A percentile compares a stretch with the other conserved stretches of the same genome.
Conservation (phyloP, 2,888 invertebrate species). For the Stenoptilia bipunctidactyla region DNA sequence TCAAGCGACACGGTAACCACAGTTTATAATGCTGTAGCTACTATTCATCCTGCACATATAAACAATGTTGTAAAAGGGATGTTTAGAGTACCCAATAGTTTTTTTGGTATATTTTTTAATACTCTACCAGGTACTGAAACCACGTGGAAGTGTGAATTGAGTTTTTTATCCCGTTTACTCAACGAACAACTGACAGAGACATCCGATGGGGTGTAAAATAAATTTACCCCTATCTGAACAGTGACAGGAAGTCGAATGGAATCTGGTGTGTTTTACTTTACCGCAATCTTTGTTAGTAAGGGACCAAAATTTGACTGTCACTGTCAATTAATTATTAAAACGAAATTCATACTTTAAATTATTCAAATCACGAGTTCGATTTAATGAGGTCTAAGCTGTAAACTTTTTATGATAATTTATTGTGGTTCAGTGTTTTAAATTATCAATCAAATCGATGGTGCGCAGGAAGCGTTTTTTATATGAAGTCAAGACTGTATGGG, state of each 20-base stretch:
- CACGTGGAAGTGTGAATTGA: constrained; percentile 53
- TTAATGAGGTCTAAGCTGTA: constrained; percentile 32
- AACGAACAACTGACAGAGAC: constrained; percentile 6
- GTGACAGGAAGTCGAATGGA: constrained; percentile 60
- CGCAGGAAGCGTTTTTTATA: constrained; percentile 45
- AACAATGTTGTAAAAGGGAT: constrained; percentile 60
- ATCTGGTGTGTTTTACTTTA: constrained; percentile 66
- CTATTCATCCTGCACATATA: constrained; percentile 22
- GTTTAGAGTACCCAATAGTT: constrained; percentile 58
- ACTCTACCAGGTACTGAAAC: constrained; percentile 49
- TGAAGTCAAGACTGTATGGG: constrained; percentile 10
- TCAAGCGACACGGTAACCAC: constrained; percentile 35
- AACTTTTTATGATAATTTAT: constrained; percentile 33
- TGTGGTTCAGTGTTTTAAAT: constrained; percentile 27
- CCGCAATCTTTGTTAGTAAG: constrained; percentile 47
- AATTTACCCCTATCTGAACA: constrained; percentile 32
- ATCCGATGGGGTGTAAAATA: constrained; percentile 15
- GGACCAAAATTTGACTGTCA: constrained; percentile 42
- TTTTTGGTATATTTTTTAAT: constrained; percentile 53
- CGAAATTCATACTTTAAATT: constrained; percentile 16
- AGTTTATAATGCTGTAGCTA: constrained; percentile 42
- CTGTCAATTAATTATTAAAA: constrained; percentile 10
- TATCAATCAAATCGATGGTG: constrained; percentile 43
- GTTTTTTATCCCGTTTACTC: constrained; percentile 28
- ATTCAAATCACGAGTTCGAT: constrained; percentile 30